phyloP scores from a whole-genome alignment of 2,888 invertebrate genomes.

The Phrixothrix hirtus region DNA sequence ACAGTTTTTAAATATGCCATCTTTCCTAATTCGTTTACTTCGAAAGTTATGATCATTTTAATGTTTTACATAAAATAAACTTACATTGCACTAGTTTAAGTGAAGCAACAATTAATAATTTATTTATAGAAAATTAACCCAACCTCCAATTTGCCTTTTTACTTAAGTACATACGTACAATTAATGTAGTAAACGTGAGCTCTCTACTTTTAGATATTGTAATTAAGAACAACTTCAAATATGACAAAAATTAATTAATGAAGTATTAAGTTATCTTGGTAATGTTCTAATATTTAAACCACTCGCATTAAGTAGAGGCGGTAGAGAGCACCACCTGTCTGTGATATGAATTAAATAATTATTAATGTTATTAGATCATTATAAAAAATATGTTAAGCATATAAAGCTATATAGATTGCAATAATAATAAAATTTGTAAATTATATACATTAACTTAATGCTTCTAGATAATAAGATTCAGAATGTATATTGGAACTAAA shows the following conservation, averaged over 20 bases:
- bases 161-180: conserved; percentile 14
- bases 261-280: too few species aligned
- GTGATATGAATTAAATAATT: conserved; percentile 31
- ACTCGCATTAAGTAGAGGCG: conserved; percentile 4
- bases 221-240: too few species aligned
- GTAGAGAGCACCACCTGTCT: conserved; percentile 31
- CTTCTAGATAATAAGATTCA: conserved; percentile 22
- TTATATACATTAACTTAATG: conserved; percentile 29
- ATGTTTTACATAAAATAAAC: conserved; percentile 10
- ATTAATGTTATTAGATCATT: conserved; percentile 28
- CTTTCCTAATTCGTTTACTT: conserved; percentile 14
- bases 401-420: conserved; percentile 31
- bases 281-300: not conserved
- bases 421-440: conserved; percentile 29
- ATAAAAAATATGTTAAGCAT: conserved; percentile 19
- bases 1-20: conserved; percentile 22
- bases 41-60: conserved; percentile 11
- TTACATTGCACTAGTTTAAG: conserved; percentile 18
- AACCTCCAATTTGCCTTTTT: conserved; percentile 10
- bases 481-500: conserved; percentile 24
- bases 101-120: conserved; percentile 5
- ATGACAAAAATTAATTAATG: too few species aligned
- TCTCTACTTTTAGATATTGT: conserved; percentile 15
- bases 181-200: conserved; percentile 10
- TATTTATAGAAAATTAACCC: conserved; percentile 10